These are phyloP conservation scores for Bombus picipes DNA, from an alignment of 1,140 invertebrate species.

Conservation along the genomic window DNA sequence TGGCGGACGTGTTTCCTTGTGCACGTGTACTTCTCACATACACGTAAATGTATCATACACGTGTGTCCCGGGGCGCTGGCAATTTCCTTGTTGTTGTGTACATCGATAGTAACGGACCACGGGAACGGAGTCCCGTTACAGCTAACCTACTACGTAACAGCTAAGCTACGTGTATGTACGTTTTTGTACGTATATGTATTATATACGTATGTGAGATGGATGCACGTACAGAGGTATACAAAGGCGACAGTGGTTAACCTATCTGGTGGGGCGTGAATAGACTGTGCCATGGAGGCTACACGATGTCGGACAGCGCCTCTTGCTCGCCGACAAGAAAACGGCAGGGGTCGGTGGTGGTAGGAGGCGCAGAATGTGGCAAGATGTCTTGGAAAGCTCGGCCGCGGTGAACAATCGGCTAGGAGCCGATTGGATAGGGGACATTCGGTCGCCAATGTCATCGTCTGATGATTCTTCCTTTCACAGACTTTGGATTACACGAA, in stretches of 20 bases:
- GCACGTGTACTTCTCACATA: background rate
- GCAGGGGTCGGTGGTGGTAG: slow-evolving; percentile 61
- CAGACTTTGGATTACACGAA: background rate
- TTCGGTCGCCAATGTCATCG: background rate
- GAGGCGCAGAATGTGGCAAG: slow-evolving; percentile 4
- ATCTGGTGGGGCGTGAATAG: slow-evolving; percentile 77
- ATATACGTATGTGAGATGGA: background rate
- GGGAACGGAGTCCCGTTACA: slow-evolving; percentile 44
- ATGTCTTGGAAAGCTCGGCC: slow-evolving; percentile 23
- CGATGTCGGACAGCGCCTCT: slow-evolving; percentile 73
- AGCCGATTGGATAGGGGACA: background rate
- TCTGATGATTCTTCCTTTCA: slow-evolving; percentile 14
- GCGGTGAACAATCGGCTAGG: slow-evolving; percentile 32
- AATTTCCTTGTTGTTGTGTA: slow-evolving; percentile 71
- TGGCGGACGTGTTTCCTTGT: slow-evolving; percentile 10
- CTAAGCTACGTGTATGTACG: background rate
- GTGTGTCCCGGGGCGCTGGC: slow-evolving; percentile 32
- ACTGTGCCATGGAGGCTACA: slow-evolving; percentile 72
- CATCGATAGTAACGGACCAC: slow-evolving; percentile 43
- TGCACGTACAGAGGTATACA: slow-evolving; percentile 34
- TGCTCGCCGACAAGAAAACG: slow-evolving; percentile 69
- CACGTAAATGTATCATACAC: background rate
- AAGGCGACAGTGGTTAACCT: slow-evolving; percentile 74
- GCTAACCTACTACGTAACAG: slow-evolving; percentile 32
- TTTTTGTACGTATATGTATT: background rate